These are phyloP conservation scores for Ceyx margarethae DNA, from an alignment of 2,113 vertebrate genomes.

Conservation along the genomic window DNA sequence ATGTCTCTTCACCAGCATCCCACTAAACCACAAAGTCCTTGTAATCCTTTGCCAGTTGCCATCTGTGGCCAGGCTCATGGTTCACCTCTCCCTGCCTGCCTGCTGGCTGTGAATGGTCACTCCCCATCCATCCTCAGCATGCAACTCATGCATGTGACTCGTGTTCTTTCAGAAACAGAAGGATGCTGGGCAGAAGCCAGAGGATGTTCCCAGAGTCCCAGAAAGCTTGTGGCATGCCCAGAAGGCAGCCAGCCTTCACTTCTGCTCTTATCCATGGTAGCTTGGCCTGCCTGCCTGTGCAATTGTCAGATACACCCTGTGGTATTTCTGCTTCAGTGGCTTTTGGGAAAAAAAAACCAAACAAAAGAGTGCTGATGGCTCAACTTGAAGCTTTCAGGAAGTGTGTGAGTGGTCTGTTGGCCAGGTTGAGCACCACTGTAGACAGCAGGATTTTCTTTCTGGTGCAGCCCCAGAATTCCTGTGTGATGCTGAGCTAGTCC, in stretches of 20 bases:
- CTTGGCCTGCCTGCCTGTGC: background rate
- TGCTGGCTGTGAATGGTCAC: background rate
- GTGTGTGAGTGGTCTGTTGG: background rate
- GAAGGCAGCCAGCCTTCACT: background rate
- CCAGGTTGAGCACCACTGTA: background rate
- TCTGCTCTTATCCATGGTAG: background rate
- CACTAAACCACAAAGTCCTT: background rate
- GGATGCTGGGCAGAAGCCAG: background rate
- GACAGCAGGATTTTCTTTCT: conserved; percentile 1
- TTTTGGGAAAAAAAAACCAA: background rate
- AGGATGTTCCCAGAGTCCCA: background rate
- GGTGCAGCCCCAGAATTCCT: background rate
- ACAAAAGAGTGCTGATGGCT: background rate
- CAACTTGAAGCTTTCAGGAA: background rate
- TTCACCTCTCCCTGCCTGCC: background rate
- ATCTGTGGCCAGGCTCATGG: background rate
- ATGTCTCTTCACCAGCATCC: background rate
- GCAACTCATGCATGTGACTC: background rate
- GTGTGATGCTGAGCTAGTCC: background rate
- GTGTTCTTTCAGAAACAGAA: background rate
- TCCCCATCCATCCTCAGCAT: background rate
- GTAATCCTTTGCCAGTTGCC: background rate
- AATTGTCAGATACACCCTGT: background rate
- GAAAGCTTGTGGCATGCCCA: background rate
- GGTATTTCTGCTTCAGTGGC: background rate